Conservation (phyloP, 2,797 vertebrate species). For the Kryptolebias ocellatus region DNA sequence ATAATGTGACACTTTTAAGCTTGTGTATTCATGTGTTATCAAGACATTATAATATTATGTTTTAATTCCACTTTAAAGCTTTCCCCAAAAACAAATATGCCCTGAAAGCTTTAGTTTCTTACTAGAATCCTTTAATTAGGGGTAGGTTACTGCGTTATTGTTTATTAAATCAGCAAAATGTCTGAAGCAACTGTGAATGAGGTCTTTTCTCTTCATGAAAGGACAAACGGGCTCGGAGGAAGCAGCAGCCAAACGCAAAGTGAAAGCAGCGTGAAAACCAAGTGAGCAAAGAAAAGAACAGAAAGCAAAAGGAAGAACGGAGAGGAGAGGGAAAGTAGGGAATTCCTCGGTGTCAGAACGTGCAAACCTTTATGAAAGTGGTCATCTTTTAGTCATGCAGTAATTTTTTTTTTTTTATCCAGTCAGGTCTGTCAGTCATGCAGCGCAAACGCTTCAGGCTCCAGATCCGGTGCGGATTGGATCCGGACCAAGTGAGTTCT, state of each 20-base stretch:
- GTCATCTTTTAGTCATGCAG: conserved; percentile 65
- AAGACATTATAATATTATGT: too few relatives aligned
- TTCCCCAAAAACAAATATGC: too few relatives aligned
- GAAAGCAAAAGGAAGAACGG: conserved; percentile 54
- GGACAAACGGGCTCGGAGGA: conserved; percentile 21
- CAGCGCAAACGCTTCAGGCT: conserved; percentile 40
- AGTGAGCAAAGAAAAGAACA: conserved; percentile 66
- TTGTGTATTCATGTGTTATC: too few relatives aligned
- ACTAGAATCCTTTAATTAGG: not conserved
- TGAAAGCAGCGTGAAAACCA: conserved; percentile 78
- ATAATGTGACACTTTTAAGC: too few relatives aligned
- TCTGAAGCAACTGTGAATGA: conserved; percentile 58
- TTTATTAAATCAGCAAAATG: not conserved
- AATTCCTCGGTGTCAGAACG: conserved; percentile 34
- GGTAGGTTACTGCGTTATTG: not conserved
- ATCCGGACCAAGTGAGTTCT: conserved; percentile 22
- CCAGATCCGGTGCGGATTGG: conserved; percentile 35
- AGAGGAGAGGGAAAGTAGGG: conserved; percentile 71
- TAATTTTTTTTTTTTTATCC: not conserved
- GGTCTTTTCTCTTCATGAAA: conserved; percentile 42
- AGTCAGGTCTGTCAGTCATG: conserved; percentile 69
- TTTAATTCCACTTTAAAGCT: too few relatives aligned
- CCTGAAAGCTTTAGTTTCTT: not conserved
- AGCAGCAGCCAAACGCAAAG: conserved; percentile 43
- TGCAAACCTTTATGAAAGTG: conserved; percentile 49